These are phyloP conservation scores for Pristionchus exspectatus DNA, from an alignment of 2,888 invertebrate species.

Conservation along the genomic window DNA sequence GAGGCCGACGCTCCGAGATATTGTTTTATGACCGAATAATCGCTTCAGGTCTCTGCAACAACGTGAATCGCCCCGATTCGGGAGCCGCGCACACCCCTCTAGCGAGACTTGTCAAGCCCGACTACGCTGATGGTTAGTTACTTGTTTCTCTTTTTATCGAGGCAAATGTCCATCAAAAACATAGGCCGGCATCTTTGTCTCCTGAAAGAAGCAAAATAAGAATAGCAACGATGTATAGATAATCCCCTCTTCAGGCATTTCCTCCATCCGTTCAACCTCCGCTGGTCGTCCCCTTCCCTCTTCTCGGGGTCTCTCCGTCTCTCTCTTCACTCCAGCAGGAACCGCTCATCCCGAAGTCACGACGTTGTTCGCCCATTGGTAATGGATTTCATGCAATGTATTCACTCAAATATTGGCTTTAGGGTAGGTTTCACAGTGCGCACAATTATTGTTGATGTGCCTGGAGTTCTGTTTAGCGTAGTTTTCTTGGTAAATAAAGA, in stretches of 20 bases:
- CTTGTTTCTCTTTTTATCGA: not conserved
- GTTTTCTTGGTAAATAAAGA: not conserved
- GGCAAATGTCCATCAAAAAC: no score
- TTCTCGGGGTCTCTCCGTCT: constrained; percentile 65
- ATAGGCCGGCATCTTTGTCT: no score
- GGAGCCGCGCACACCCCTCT: constrained; percentile 77
- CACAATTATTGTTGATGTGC: not conserved
- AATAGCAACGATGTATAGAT: not conserved
- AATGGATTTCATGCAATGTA: not conserved
- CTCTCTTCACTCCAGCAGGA: constrained; percentile 63
- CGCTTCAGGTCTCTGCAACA: constrained; percentile 77
- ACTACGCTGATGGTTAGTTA: constrained; percentile 75
- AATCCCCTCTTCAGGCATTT: constrained; percentile 48
- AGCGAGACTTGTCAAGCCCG: constrained; percentile 73
- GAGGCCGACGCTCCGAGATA: no score
- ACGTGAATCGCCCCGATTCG: constrained; percentile 76
- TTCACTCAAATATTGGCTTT: not conserved
- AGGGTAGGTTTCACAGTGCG: not conserved
- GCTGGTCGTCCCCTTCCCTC: constrained; percentile 62
- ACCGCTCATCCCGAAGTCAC: constrained; percentile 59
- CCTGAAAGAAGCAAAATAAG: no score
- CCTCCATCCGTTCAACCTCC: constrained; percentile 59
- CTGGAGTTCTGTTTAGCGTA: no score
- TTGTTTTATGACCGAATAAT: constrained; percentile 46
- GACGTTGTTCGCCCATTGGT: constrained; percentile 63